Evolutionary conservation across 2,888 invertebrate species (phyloP).

Genomic region (Sarcophaga rosellei): DNA sequence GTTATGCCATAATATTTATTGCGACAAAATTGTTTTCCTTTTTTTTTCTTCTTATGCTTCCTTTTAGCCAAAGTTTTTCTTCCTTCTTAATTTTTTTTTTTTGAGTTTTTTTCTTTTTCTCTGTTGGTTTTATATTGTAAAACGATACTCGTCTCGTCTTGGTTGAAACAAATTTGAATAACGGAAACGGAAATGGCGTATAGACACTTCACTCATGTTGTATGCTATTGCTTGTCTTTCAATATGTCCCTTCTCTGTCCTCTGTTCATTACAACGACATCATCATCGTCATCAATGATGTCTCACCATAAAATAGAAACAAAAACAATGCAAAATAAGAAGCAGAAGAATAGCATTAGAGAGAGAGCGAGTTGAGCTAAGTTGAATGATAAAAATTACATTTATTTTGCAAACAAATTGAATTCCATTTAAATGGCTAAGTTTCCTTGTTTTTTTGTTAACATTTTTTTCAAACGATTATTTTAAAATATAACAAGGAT

Average conservation of each 20-base stretch:
- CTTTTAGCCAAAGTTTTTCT: background rate
- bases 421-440: slow-evolving; percentile 45
- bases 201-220: slow-evolving; percentile 64
- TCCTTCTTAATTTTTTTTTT: too few species aligned
- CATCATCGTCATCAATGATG: slow-evolving; percentile 36
- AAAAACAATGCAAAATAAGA: slow-evolving; percentile 35
- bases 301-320: slow-evolving; percentile 6
- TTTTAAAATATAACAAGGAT: background rate
- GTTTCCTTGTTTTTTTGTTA: background rate
- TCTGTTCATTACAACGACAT: background rate
- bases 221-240: background rate
- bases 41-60: slow-evolving; percentile 27
- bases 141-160: background rate
- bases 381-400: background rate
- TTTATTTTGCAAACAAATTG: slow-evolving; percentile 59
- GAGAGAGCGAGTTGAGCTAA: background rate
- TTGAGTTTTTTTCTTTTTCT: too few species aligned
- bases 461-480: background rate
- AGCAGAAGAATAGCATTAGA: too few species aligned
- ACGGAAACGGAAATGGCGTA: slow-evolving; percentile 67
- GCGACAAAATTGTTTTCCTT: slow-evolving; percentile 58
- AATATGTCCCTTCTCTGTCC: background rate
- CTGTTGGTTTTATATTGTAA: background rate
- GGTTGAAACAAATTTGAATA: slow-evolving; percentile 51
- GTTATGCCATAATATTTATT: slow-evolving; percentile 67